A percentile compares a stretch with the other conserved stretches of the same genome.
Conservation (phyloP, 2,113 vertebrate genomes). For the Vidua macroura region DNA sequence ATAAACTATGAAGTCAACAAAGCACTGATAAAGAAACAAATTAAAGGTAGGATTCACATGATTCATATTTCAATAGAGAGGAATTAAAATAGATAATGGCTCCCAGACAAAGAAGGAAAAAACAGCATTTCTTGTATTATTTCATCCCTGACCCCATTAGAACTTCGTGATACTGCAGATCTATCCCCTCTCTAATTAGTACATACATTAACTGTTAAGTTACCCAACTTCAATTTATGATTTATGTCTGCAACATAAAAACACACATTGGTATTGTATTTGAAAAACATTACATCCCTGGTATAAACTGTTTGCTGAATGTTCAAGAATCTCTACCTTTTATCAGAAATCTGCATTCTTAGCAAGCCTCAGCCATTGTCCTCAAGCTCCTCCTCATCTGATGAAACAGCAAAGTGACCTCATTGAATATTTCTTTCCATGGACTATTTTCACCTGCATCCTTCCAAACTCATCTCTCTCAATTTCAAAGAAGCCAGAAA, state of each 20-base stretch:
- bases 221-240: not conserved
- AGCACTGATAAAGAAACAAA: conserved; percentile 37
- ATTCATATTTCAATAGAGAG: conserved; percentile 35
- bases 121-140: not conserved
- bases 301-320: not conserved
- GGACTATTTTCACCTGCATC: not conserved
- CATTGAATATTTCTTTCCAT: not conserved
- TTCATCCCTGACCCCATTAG: not conserved
- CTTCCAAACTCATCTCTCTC: not conserved
- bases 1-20: conserved; percentile 31
- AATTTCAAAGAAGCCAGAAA: not conserved
- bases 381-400: not conserved
- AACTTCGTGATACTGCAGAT: not conserved
- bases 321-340: not conserved
- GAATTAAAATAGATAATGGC: conserved; percentile 35
- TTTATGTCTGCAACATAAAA: not conserved
- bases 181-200: not conserved
- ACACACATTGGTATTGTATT: not conserved
- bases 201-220: not conserved
- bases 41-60: conserved; percentile 15
- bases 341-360: not conserved
- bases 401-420: not conserved
- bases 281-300: not conserved
- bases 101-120: not conserved
- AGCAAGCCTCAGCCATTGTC: not conserved